Evolutionary conservation across 2,888 invertebrate genomes (phyloP).

Genomic region (Itoplectis maculator): DNA sequence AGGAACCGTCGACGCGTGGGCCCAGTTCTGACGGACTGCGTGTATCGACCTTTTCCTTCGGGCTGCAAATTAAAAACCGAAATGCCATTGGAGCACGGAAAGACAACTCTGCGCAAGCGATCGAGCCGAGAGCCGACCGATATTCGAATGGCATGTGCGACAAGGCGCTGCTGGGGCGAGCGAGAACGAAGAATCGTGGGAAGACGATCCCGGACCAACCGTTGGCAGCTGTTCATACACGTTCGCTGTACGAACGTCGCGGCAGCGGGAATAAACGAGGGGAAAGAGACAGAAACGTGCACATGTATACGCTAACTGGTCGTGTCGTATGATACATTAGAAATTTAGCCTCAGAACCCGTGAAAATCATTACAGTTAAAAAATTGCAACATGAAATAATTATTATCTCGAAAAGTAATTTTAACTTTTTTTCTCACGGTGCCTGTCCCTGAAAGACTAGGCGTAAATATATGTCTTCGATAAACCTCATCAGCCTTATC

Average conservation of each 20-base stretch:
- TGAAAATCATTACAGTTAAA: neutral
- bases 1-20: conserved; percentile 54
- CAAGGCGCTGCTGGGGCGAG: conserved; percentile 47
- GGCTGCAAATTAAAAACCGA: conserved; percentile 2
- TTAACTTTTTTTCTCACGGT: conserved; percentile 4
- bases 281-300: conserved; percentile 22
- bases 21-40: conserved; percentile 10
- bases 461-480: neutral
- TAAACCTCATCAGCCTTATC: neutral
- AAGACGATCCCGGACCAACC: conserved; percentile 75
- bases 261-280: conserved; percentile 51
- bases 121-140: conserved; percentile 40
- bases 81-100: neutral
- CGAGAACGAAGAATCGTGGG: conserved; percentile 80
- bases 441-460: neutral
- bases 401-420: conserved; percentile 19
- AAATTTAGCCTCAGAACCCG: neutral
- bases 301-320: conserved; percentile 26
- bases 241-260: conserved; percentile 70
- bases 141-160: conserved; percentile 63
- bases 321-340: neutral
- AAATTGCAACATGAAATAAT: neutral
- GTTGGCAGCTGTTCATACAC: conserved; percentile 83
- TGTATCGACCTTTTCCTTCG: conserved; percentile 24
- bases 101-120: neutral